phyloP scores from a whole-genome alignment of 1,140 invertebrate species.

The Drosophila sechellia region DNA sequence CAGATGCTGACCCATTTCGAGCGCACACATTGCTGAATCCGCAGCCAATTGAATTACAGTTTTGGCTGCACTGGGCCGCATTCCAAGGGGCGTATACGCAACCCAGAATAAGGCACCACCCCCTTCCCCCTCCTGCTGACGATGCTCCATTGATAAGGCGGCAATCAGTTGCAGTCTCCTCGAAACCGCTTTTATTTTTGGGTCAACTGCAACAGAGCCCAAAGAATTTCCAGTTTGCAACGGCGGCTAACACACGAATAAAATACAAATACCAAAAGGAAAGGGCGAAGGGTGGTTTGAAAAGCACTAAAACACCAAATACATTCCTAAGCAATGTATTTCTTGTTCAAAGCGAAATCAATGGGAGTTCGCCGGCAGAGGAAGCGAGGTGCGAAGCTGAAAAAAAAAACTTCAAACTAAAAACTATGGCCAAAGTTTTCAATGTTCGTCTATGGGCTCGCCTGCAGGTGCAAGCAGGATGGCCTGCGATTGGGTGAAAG shows the following conservation, averaged over 20 bases:
- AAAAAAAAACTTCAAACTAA: constrained; percentile 22
- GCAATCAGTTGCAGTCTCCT: constrained; percentile 29
- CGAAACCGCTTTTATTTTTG: constrained; percentile 64
- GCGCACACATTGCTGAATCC: constrained; percentile 5
- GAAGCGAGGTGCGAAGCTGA: constrained; percentile 23
- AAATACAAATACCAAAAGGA: constrained; percentile 3
- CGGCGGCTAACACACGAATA: constrained; percentile 19
- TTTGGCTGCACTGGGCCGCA: constrained; percentile 29
- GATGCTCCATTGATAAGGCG: constrained; percentile 5
- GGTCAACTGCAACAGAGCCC: constrained; percentile 57
- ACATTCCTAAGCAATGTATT: constrained; percentile 65
- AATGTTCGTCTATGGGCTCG: constrained; percentile 30
- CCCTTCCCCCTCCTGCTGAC: not conserved
- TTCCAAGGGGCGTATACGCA: constrained; percentile 41
- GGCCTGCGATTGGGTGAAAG: not conserved
- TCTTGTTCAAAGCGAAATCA: constrained; percentile 68
- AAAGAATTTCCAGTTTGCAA: constrained; percentile 76
- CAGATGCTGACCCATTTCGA: constrained; percentile 22
- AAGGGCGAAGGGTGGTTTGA: not conserved
- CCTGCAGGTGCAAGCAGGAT: constrained; percentile 18
- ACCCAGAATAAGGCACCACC: not conserved
- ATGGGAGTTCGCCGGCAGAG: constrained; percentile 38
- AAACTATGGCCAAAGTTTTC: constrained; percentile 38
- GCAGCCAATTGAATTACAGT: constrained; percentile 32
- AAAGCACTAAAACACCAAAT: constrained; percentile 25